A percentile compares a stretch with the other conserved stretches of the same genome.
Evolutionary conservation across 2,797 vertebrate genomes (phyloP).

Genomic region (Xiphophorus birchmanni): DNA sequence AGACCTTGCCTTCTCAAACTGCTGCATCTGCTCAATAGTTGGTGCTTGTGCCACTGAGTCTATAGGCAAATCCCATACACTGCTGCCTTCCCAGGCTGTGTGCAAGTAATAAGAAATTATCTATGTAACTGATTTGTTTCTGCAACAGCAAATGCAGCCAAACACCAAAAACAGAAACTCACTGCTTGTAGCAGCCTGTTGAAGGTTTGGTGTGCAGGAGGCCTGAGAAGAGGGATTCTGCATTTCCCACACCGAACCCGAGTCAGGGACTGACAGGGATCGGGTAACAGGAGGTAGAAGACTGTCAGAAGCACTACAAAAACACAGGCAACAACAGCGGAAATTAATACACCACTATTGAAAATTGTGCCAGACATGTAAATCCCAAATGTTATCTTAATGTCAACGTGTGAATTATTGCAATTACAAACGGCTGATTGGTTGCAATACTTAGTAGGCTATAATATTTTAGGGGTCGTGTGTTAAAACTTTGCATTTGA

Average conservation of each 20-base stretch:
- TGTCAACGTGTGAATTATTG: background rate
- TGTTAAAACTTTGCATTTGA: background rate
- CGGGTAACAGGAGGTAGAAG: conserved; percentile 91
- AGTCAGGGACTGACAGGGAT: conserved; percentile 92
- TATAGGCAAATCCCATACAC: conserved; percentile 98
- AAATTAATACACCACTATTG: background rate
- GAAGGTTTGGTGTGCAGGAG: conserved; percentile 83
- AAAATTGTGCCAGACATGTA: background rate
- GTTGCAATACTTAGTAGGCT: background rate
- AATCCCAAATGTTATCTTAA: background rate
- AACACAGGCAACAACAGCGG: background rate
- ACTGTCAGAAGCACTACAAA: conserved; percentile 78
- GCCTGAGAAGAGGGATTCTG: conserved; percentile 89
- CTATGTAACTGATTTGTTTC: background rate
- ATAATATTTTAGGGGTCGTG: background rate
- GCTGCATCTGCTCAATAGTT: conserved; percentile 96
- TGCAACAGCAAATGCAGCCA: background rate
- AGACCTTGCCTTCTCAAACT: conserved; percentile 95
- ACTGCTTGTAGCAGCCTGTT: conserved; percentile 75
- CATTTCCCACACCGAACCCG: conserved; percentile 96
- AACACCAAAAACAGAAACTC: conserved; percentile 39
- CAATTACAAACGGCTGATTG: background rate
- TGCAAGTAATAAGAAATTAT: conserved; percentile 10
- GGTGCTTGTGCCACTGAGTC: conserved; percentile 90
- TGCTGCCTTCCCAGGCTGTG: conserved; percentile 95